Evolutionary conservation across 1,140 invertebrate species (phyloP), one percentile per base, ranked within the genome.

Genomic region (Nephotettix cincticeps): DNA sequence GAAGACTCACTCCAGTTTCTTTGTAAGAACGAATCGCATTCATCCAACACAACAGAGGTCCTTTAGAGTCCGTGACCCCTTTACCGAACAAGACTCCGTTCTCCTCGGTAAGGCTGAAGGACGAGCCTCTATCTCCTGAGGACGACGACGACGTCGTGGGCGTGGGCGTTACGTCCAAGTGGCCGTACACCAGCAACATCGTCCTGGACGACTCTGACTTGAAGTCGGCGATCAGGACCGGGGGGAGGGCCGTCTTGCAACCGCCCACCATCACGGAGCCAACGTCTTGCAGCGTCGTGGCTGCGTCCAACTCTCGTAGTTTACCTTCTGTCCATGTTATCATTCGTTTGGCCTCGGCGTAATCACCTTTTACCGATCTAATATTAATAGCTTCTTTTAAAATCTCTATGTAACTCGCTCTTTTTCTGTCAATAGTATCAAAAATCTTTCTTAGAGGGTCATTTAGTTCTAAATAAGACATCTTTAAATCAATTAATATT

Each of bases 21-120:
- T 67, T 67, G 40, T 67, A 67, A 4, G 40, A 2, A 3, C 45
- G 32, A 21, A 67, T 67, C 32, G 65, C 65, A 23, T 43, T 25
- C 9, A 67, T 30, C 32, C 32, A 45, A 25, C 32, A 67, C 19
- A 67, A n/a, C 3, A 67, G 40, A 17, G 65, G 40, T 23, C 65
- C 65, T 43, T 45, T 67, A 2, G 65, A 32, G 25, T 67, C 65
- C 1, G 32, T 40, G n/a, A 67, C 40, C 25, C 65, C 65, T 23
- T 45, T 67, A 1, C 65, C 65, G 45, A 67, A 67, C 3, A 67
- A 13, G 2, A 23, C 32, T 30, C 19, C 30, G 28, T n/a, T 21
- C 36, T 66, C 47, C 19, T 51, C 47, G 6, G 4, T 51, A n/a
- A 51, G 47, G 17, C 19, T 23, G 47, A 19, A 51, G 3, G 47